Evolutionary conservation across 2,888 invertebrate genomes (phyloP).

Genomic region (Cistogaster globosa): DNA sequence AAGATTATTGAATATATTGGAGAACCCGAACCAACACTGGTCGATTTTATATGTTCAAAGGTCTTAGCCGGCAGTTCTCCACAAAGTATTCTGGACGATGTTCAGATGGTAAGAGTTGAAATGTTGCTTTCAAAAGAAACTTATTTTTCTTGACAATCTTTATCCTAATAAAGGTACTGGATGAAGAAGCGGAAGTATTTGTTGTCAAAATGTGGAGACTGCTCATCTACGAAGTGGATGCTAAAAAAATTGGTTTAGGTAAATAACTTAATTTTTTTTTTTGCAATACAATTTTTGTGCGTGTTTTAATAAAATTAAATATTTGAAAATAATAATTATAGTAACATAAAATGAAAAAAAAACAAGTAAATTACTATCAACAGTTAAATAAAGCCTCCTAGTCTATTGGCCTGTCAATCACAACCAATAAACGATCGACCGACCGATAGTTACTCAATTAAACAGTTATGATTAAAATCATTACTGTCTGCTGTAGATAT

Average conservation of each 20-base stretch:
- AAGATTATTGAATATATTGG: conserved; percentile 99
- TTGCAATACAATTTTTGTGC: conserved; percentile 62
- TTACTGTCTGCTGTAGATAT: background rate
- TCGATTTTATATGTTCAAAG: conserved; percentile 99
- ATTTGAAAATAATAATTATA: conserved; percentile 70
- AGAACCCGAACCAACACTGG: conserved; percentile 98
- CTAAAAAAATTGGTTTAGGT: conserved; percentile 96
- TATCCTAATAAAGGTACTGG: conserved; percentile 89
- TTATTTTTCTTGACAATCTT: background rate
- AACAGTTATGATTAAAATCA: conserved; percentile 32
- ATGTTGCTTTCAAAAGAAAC: background rate
- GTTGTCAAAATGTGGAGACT: conserved; percentile 99
- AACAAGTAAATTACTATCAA: conserved; percentile 33
- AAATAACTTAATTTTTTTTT: conserved; percentile 84
- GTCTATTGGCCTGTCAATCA: conserved; percentile 19
- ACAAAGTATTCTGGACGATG: conserved; percentile 97
- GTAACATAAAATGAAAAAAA: conserved; percentile 47
- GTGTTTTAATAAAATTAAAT: conserved; percentile 71
- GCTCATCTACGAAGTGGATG: conserved; percentile 99
- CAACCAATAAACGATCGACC: conserved; percentile 24
- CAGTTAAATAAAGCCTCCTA: conserved; percentile 18
- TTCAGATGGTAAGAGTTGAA: conserved; percentile 92
- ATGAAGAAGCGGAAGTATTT: conserved; percentile 99
- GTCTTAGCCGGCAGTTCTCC: conserved; percentile 96
- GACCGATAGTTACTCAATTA: conserved; percentile 19